Evolutionary conservation across 2,797 vertebrate genomes (phyloP), one percentile per base, ranked within the genome.

Genomic region (Sarcoramphus papa): DNA sequence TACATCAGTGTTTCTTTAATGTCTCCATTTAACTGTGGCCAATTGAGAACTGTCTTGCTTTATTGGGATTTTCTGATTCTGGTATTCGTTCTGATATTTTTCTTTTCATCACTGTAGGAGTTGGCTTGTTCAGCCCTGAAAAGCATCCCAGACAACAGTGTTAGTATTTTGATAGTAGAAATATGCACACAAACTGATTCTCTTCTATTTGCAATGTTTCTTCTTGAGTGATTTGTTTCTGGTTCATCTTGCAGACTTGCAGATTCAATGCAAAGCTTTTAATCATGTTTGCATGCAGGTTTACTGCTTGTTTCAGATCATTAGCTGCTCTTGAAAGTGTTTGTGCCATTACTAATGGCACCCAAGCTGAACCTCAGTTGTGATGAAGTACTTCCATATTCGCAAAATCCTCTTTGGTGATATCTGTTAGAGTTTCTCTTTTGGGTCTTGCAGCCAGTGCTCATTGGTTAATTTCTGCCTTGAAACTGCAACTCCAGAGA

Each of bases 301-400:
- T 95, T 95, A 77, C 70, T 89, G 75, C 72, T 94, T 81, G 77
- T 77, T 96, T 93, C 89, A 89, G 74, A 87, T 85, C 80, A 95
- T 93, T 94, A 95, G 81, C 59, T 89, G 59, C 75, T 89, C 85
- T 80, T 89, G 64, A 67, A 94, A 80, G 63, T 89, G 81, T 91
- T 95, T 85, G 25, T 95, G 74, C 56, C 75, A 48, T 93, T 95
- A 82, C 74, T 89, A 82, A 82, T 63, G 67, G 70, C 77, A 93
- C 63, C 67, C 60, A 85, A 70, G 67, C 78, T 74, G 74, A 96
- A 95, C 64, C 31, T 92, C 37, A 53, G 62, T 81, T 79, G 37
- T 95, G 84, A 95, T 67, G 63, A 94, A 96, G 40, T 89, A 69
- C 59, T 93, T 89, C 86, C 43, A n/a, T 28, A 51, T 94, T 87